Percentiles rank a stretch among this genome's conserved stretches.
Evolutionary conservation across 1,140 invertebrate genomes (phyloP).

Genomic region (Hormaphis cornu): DNA sequence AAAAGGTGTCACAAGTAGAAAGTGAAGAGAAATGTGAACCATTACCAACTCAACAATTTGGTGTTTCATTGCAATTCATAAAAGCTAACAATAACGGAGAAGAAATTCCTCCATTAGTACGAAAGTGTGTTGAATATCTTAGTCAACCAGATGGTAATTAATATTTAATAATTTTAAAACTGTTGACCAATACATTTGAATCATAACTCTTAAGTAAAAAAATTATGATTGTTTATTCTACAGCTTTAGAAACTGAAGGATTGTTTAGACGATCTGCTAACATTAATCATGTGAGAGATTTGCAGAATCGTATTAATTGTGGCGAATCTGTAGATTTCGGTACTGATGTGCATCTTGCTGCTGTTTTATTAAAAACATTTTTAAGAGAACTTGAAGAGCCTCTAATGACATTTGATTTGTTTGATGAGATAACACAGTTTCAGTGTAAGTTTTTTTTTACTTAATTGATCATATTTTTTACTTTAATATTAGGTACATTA

Average conservation of each 20-base stretch:
- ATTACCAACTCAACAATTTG: slow-evolving; percentile 78
- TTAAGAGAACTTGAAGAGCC: slow-evolving; percentile 88
- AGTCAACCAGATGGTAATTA: slow-evolving; percentile 71
- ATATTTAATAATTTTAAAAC: not conserved
- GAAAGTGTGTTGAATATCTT: slow-evolving; percentile 79
- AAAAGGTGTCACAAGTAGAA: slow-evolving; percentile 23
- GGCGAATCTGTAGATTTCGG: slow-evolving; percentile 71
- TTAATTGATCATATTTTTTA: not conserved
- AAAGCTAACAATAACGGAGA: slow-evolving; percentile 70
- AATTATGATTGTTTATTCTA: slow-evolving; percentile 39
- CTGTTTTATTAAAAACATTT: slow-evolving; percentile 90
- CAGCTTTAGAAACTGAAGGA: slow-evolving; percentile 88
- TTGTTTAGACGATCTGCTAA: slow-evolving; percentile 88
- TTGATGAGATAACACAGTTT: slow-evolving; percentile 87
- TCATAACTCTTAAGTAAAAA: too few relatives aligned
- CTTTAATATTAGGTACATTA: not conserved
- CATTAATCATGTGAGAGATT: slow-evolving; percentile 67
- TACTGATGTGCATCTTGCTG: slow-evolving; percentile 80
- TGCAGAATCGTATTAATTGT: slow-evolving; percentile 74
- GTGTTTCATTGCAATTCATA: slow-evolving; percentile 82
- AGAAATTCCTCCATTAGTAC: slow-evolving; percentile 80
- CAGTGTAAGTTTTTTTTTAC: slow-evolving; percentile 59
- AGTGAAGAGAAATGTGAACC: slow-evolving; percentile 43
- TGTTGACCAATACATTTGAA: too few relatives aligned
- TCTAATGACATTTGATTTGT: slow-evolving; percentile 85